phyloP scores from a whole-genome alignment of 2,113 vertebrate genomes.

The Sturnus vulgaris region DNA sequence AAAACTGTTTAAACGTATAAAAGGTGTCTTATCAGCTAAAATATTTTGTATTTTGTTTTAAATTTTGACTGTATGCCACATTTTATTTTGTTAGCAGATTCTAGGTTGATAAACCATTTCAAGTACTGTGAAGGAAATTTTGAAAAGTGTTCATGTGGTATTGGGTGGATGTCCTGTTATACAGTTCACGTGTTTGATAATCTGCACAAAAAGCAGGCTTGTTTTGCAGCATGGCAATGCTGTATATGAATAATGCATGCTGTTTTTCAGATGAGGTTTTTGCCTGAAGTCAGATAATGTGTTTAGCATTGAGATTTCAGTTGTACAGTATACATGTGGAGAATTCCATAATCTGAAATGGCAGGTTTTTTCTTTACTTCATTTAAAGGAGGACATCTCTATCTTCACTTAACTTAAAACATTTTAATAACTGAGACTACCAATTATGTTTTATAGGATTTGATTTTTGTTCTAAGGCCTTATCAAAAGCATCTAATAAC shows the following conservation, averaged over 20 bases:
- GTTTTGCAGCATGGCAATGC: background rate
- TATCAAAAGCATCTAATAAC: conserved; percentile 78
- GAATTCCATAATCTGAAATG: conserved; percentile 54
- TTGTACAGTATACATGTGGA: conserved; percentile 9
- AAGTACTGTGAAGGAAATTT: background rate
- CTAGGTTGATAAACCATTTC: background rate
- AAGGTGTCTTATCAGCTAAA: background rate
- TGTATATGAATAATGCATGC: background rate
- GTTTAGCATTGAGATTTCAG: background rate
- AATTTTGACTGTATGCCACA: background rate
- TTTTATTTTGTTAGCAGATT: background rate
- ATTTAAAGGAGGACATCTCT: conserved; percentile 64
- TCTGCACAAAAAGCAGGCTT: background rate
- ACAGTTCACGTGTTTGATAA: background rate
- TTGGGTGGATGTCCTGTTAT: background rate
- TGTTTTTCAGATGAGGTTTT: background rate
- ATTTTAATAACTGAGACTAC: conserved; percentile 74
- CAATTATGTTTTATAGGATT: conserved; percentile 74
- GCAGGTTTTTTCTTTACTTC: conserved; percentile 24
- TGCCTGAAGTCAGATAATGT: background rate
- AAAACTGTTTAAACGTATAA: background rate
- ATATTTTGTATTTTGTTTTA: background rate
- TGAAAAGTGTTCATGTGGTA: background rate
- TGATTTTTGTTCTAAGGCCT: conserved; percentile 68
- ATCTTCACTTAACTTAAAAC: conserved; percentile 74